Conservation (phyloP, 2,113 vertebrate genomes). For the Stercorarius parasiticus region DNA sequence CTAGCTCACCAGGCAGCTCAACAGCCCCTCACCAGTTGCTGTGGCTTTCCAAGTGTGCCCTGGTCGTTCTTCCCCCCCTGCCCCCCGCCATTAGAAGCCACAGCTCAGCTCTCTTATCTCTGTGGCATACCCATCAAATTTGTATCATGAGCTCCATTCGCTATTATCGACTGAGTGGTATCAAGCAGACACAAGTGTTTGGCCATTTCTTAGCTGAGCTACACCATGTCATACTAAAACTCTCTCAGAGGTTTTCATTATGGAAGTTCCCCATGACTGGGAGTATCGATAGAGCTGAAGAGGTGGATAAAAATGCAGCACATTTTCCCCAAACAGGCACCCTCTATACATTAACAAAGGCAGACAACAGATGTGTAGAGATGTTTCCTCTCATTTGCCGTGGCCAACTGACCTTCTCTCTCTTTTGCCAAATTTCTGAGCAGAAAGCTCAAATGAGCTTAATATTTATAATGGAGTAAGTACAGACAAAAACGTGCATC, state of each 20-base stretch:
- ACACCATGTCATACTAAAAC: neutral
- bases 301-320: neutral
- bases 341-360: neutral
- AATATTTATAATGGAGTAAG: neutral
- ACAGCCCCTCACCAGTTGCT: neutral
- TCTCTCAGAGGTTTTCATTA: neutral
- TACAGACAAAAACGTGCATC: neutral
- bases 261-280: neutral
- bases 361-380: neutral
- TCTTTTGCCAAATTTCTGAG: neutral
- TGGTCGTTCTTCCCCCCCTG: neutral
- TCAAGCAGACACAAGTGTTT: neutral
- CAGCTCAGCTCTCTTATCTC: neutral
- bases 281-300: neutral
- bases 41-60: neutral
- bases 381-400: neutral
- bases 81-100: neutral
- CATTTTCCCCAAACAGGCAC: neutral
- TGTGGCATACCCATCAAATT: neutral
- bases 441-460: neutral
- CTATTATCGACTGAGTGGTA: neutral
- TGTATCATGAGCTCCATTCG: neutral
- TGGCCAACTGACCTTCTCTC: neutral
- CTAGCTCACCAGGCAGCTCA: neutral
- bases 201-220: neutral